Conservation (phyloP, 2,113 vertebrate species). For the Melanostigma gelatinosum region DNA sequence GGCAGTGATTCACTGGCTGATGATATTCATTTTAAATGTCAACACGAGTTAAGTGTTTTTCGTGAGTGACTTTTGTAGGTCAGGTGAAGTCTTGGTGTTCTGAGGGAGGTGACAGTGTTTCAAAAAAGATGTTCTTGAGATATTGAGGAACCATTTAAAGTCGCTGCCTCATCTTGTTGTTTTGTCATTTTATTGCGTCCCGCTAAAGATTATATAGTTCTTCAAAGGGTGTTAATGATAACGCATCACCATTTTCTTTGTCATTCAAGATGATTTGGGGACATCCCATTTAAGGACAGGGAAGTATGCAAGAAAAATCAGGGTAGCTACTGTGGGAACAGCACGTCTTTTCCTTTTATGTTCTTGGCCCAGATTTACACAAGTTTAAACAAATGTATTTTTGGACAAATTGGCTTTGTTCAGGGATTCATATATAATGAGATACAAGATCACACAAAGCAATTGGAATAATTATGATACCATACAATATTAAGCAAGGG, state of each 20-base stretch:
- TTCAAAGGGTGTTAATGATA: neutral
- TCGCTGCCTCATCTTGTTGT: neutral
- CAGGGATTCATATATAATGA: neutral
- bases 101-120: neutral
- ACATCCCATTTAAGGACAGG: slow-evolving; percentile 36
- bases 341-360: slow-evolving; percentile 31
- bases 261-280: slow-evolving; percentile 15
- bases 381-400: slow-evolving; percentile 8
- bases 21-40: slow-evolving; percentile 3
- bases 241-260: neutral
- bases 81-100: neutral
- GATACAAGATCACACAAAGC: neutral
- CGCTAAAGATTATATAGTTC: neutral
- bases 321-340: slow-evolving; percentile 16
- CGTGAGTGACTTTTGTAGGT: slow-evolving; percentile 7
- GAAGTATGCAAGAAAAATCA: slow-evolving; percentile 25
- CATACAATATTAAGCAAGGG: neutral
- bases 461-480: neutral
- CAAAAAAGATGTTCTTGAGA: neutral
- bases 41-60: slow-evolving; percentile 18
- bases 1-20: neutral
- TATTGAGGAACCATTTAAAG: neutral
- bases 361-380: slow-evolving; percentile 43
- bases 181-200: neutral
- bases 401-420: slow-evolving; percentile 28